phyloP scores from a whole-genome alignment of 2,888 invertebrate genomes.

The Cephus sareptanus region DNA sequence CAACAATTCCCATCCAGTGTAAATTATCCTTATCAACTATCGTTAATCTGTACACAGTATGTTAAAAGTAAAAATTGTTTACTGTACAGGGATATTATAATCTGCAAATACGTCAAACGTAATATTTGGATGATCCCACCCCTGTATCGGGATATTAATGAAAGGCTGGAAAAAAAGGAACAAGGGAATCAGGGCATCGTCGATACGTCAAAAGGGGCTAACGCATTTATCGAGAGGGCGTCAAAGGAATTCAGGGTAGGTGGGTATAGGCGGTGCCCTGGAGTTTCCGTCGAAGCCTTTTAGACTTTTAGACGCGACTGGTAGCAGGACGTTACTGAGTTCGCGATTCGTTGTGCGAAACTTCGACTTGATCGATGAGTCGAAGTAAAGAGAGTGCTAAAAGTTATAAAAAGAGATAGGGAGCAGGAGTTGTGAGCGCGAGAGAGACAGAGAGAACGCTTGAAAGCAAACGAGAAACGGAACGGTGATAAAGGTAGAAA shows the following conservation, averaged over 20 bases:
- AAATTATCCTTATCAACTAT: background rate
- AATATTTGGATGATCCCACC: too few species aligned
- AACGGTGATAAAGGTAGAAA: background rate
- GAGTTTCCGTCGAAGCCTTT: background rate
- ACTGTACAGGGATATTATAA: background rate
- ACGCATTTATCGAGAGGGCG: background rate
- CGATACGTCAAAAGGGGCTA: background rate
- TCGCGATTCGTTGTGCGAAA: slow-evolving; percentile 10
- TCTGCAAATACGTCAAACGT: background rate
- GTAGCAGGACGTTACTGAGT: background rate
- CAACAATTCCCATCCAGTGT: background rate
- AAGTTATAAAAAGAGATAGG: background rate
- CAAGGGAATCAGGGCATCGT: background rate
- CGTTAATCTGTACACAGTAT: background rate
- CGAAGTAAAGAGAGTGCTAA: background rate
- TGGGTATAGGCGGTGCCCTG: background rate
- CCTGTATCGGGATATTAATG: too few species aligned
- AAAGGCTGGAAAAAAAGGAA: background rate
- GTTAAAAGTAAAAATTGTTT: background rate
- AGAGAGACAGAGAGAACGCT: background rate
- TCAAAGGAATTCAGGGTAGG: background rate
- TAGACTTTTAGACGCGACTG: background rate
- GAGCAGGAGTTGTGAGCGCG: background rate
- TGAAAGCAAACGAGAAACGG: background rate
- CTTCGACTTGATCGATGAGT: background rate